Evolutionary conservation across 2,888 invertebrate species (phyloP).

Genomic region (Acanthopleura granulata): DNA sequence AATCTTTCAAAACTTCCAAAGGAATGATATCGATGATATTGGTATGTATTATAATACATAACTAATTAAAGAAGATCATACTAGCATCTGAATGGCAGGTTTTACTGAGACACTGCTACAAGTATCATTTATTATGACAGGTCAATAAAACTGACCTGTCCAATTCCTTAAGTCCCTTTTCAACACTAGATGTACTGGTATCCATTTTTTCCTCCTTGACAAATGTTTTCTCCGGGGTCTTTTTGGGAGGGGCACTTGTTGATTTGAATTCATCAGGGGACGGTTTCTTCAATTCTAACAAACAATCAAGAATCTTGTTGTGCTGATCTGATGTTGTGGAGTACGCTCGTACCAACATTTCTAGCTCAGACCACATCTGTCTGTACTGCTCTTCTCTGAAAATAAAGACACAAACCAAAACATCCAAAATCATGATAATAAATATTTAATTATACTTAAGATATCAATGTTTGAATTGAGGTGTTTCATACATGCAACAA

Average conservation of each 20-base stretch:
- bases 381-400: slow-evolving; percentile 88
- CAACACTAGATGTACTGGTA: slow-evolving; percentile 40
- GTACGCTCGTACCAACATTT: slow-evolving; percentile 84
- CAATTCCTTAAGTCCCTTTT: slow-evolving; percentile 61
- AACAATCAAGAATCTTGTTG: slow-evolving; percentile 65
- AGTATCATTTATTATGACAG: not conserved
- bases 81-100: no score
- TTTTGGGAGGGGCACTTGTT: slow-evolving; percentile 30
- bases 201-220: slow-evolving; percentile 45
- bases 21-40: no score
- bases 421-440: no score
- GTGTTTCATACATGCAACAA: no score
- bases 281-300: slow-evolving; percentile 82
- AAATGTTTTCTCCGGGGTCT: slow-evolving; percentile 32
- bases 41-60: no score
- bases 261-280: slow-evolving; percentile 69
- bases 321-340: slow-evolving; percentile 82
- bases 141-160: slow-evolving; percentile 49
- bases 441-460: no score
- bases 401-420: not conserved
- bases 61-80: no score
- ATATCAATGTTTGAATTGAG: no score
- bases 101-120: no score
- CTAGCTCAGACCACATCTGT: slow-evolving; percentile 90
- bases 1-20: no score